A percentile compares a stretch with the other conserved stretches of the same genome.
These are phyloP conservation scores for Tauraco hartlaubi DNA, from an alignment of 2,797 vertebrate species.

Conservation along the genomic window DNA sequence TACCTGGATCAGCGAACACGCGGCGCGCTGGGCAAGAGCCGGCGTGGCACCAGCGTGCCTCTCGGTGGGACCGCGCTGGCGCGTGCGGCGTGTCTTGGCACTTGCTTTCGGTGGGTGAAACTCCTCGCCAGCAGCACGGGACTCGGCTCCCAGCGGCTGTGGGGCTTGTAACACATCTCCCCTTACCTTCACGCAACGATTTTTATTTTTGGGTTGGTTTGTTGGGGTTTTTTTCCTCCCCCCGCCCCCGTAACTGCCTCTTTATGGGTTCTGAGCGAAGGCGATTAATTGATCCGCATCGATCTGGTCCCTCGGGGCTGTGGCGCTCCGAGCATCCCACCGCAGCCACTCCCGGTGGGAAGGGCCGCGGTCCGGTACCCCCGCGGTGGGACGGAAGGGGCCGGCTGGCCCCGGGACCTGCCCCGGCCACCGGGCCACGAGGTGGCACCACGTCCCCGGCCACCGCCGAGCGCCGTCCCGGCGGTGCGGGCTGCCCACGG, in stretches of 20 bases:
- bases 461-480: background rate
- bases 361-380: background rate
- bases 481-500: background rate
- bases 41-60: background rate
- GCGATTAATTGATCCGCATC: background rate
- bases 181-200: fast-evolving
- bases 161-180: fast-evolving
- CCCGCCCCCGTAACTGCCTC: fast-evolving
- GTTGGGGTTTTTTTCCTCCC: too few species aligned
- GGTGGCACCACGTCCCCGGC: constrained; percentile 43
- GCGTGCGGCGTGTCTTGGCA: fast-evolving
- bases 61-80: background rate
- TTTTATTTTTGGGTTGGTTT: too few species aligned
- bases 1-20: background rate
- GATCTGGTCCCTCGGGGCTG: too few species aligned
- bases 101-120: background rate
- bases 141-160: fast-evolving
- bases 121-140: fast-evolving
- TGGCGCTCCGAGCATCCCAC: fast-evolving
- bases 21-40: background rate
- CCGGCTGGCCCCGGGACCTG: background rate
- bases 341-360: background rate
- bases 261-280: fast-evolving
- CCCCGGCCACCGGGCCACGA: background rate
- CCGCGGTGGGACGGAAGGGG: background rate